These are phyloP conservation scores for Microtus pennsylvanicus DNA, from an alignment of 2,113 vertebrate species.

Conservation along the genomic window DNA sequence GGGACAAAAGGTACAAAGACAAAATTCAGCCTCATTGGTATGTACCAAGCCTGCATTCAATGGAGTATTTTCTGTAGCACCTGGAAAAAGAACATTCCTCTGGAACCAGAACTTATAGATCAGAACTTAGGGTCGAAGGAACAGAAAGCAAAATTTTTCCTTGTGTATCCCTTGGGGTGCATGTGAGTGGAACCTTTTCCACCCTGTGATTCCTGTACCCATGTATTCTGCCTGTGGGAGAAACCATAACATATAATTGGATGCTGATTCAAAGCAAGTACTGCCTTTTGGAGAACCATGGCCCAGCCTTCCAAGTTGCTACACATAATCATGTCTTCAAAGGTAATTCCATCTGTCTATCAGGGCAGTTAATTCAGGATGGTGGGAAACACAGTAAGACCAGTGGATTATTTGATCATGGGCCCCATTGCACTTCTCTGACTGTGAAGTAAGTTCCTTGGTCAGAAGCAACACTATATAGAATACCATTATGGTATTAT, in stretches of 20 bases:
- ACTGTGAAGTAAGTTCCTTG: neutral
- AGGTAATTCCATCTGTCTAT: neutral
- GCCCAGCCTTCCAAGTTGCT: neutral
- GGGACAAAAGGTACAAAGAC: no score
- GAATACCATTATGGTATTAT: neutral
- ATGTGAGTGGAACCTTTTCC: neutral
- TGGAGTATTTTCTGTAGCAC: neutral
- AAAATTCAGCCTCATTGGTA: no score
- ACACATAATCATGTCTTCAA: neutral
- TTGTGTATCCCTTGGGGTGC: neutral
- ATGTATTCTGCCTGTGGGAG: neutral
- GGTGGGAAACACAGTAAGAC: neutral
- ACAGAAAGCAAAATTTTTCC: neutral
- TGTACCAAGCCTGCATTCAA: neutral
- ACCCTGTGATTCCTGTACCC: neutral
- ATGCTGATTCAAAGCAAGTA: neutral
- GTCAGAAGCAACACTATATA: neutral
- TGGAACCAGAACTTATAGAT: neutral
- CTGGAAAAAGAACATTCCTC: neutral
- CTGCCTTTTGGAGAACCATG: neutral
- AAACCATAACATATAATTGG: neutral
- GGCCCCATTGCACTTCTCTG: neutral
- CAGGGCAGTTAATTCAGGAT: neutral
- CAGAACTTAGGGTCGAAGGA: neutral
- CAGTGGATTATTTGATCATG: neutral